Base-by-base conservation (phyloP, 2,888 invertebrate genomes). In the Cataglyphis rosenhaueri region DNA sequence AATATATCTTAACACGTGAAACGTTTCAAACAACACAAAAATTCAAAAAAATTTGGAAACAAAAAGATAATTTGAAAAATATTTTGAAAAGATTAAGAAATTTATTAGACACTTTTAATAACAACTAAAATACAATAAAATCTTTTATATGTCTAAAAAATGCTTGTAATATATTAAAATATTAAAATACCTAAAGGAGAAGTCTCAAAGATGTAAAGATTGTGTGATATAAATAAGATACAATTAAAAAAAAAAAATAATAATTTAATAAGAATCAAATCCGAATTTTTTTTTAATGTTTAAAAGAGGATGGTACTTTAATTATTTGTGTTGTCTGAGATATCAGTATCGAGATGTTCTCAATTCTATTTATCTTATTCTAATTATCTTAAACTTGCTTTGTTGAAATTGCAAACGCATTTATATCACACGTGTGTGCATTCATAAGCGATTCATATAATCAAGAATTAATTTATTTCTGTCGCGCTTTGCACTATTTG, bases 1-100 rank as follows among this genome's bases (percentile, higher is more conserved):
- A 76, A 82, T 81, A 52, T n/a, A 12, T 82, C 8, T 75, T 68
- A 84, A 82, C 65, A 65, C 3, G 65, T 38, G n/a, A 5, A 21
- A 75, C 1, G 5, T 75, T 52, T 2, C 55, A 76, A 76, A 41
- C 66, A 76, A 76, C 41, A 76, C 76, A 66, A 66, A 25, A 55
- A 62, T 61, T 4, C 3, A n/a, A n/a, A 15, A 44, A 0, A 44
- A 61, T 15, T 32, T 73, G 8, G 25, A 61, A n/a, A 29, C 10
- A 1, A 61, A 61, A 73, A 62, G 18, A 57, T 18, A 8, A 57
- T 32, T 35, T 35, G 0, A 35, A 35, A 32, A 32, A 32, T 32
- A 6, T 32, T 32, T 32, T 32, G 5, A 32, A 21, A 44, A 44
- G 0, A 41, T 62, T n/a, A 21, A 32, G 2, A 61, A n/a, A 41